Percentiles rank a stretch among this genome's conserved stretches.
phyloP scores from a whole-genome alignment of 2,113 vertebrate species.

The Poicephalus meyeri region DNA sequence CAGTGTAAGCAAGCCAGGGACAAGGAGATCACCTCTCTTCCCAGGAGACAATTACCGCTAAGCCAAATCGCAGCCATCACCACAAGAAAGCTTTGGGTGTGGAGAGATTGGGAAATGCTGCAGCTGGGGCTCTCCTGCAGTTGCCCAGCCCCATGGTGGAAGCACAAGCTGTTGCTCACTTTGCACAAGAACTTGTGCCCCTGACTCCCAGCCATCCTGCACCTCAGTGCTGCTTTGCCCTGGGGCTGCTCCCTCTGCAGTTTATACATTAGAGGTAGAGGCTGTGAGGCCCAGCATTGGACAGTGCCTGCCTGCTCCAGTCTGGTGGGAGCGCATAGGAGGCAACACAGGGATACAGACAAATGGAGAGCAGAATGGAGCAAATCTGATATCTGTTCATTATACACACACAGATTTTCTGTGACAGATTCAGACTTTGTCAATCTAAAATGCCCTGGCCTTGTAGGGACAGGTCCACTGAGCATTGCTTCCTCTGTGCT shows the following conservation, averaged over 20 bases:
- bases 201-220: background rate
- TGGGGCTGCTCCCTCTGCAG: background rate
- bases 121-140: rapidly evolving
- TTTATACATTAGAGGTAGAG: background rate
- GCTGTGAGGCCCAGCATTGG: rapidly evolving
- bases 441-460: background rate
- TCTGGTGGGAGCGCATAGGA: background rate
- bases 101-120: background rate
- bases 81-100: background rate
- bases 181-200: rapidly evolving
- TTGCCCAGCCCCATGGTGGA: background rate
- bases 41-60: background rate
- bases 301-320: rapidly evolving
- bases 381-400: background rate
- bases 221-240: background rate
- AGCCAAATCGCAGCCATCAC: rapidly evolving
- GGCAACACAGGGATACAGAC: background rate
- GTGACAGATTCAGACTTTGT: rapidly evolving
- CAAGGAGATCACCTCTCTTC: background rate
- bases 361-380: background rate
- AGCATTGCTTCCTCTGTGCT: background rate
- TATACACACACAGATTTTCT: background rate
- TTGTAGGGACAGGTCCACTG: background rate
- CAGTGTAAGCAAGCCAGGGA: rapidly evolving
- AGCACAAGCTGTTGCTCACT: background rate